These are phyloP conservation scores for Belgica antarctica DNA, from an alignment of 2,888 invertebrate species.

Conservation along the genomic window DNA sequence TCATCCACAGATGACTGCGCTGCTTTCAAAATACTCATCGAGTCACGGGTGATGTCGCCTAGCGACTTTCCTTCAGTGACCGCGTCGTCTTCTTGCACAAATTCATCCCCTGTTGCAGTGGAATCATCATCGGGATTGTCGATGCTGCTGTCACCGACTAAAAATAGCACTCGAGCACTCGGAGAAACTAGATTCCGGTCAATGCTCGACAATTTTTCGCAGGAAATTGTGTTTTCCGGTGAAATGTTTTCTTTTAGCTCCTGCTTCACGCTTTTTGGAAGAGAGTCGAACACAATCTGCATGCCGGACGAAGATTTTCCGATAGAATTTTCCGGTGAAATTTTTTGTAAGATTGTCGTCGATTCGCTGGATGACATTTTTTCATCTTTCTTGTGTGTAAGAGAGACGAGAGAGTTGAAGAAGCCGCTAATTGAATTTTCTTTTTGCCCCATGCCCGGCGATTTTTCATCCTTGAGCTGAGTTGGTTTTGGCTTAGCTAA, in stretches of 20 bases:
- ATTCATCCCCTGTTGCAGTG: background rate
- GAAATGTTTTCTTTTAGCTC: slow-evolving; percentile 65
- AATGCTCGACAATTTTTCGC: slow-evolving; percentile 18
- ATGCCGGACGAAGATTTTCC: slow-evolving; percentile 51
- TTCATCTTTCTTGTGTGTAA: slow-evolving; percentile 15
- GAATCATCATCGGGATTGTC: slow-evolving; percentile 21
- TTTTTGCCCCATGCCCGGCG: background rate
- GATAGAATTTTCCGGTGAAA: slow-evolving; percentile 44
- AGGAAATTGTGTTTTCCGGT: slow-evolving; percentile 59
- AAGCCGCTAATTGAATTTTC: slow-evolving; percentile 38
- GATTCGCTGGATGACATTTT: background rate
- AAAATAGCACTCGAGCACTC: slow-evolving; percentile 10
- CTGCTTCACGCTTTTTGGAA: slow-evolving; percentile 60
- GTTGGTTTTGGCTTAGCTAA: slow-evolving; percentile 13
- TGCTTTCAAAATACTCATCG: background rate
- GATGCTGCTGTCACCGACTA: slow-evolving; percentile 23
- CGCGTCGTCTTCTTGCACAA: background rate
- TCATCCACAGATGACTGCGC: background rate
- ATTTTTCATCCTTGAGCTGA: slow-evolving; percentile 7
- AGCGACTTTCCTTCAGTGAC: background rate
- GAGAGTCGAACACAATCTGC: slow-evolving; percentile 56
- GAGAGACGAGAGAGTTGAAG: slow-evolving; percentile 17
- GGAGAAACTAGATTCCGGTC: background rate
- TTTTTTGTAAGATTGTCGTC: slow-evolving; percentile 41
- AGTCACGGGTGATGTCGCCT: background rate